Conservation (phyloP, 2,888 invertebrate species). For the Drosophila recens region DNA sequence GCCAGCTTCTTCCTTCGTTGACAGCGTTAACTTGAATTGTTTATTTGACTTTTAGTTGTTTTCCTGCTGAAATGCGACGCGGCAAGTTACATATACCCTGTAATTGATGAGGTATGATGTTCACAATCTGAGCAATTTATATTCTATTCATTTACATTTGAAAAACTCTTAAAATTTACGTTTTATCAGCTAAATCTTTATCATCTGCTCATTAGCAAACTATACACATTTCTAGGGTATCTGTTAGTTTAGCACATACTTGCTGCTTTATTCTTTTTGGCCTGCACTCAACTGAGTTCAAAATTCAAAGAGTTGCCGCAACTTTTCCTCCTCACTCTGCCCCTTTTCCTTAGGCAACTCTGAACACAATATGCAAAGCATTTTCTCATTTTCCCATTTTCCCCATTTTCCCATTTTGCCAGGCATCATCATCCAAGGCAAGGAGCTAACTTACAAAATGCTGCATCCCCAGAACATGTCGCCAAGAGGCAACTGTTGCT, state of each 20-base stretch:
- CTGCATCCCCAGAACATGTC: background rate
- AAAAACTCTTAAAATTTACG: background rate
- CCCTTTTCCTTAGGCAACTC: constrained; percentile 17
- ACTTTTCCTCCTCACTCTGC: constrained; percentile 31
- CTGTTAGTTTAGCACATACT: background rate
- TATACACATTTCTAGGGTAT: background rate
- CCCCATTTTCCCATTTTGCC: background rate
- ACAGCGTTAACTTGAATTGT: constrained; percentile 80
- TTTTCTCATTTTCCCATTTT: constrained; percentile 20
- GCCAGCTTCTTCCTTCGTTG: constrained; percentile 50
- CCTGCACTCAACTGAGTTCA: constrained; percentile 38
- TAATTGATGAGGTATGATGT: background rate
- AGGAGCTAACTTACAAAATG: background rate
- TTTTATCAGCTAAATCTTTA: background rate
- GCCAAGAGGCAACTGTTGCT: constrained; percentile 51
- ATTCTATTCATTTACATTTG: background rate
- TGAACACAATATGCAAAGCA: constrained; percentile 41
- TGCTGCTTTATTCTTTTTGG: constrained; percentile 15
- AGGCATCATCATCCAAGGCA: background rate
- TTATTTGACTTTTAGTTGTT: constrained; percentile 81
- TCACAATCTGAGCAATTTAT: background rate
- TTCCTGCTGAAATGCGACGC: constrained; percentile 63
- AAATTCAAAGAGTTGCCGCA: constrained; percentile 58
- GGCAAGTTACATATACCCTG: constrained; percentile 46
- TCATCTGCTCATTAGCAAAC: background rate